Percentiles rank a stretch among this genome's conserved stretches.
These are phyloP conservation scores for Ceryle rudis DNA, from an alignment of 2,797 vertebrate species.

Conservation along the genomic window DNA sequence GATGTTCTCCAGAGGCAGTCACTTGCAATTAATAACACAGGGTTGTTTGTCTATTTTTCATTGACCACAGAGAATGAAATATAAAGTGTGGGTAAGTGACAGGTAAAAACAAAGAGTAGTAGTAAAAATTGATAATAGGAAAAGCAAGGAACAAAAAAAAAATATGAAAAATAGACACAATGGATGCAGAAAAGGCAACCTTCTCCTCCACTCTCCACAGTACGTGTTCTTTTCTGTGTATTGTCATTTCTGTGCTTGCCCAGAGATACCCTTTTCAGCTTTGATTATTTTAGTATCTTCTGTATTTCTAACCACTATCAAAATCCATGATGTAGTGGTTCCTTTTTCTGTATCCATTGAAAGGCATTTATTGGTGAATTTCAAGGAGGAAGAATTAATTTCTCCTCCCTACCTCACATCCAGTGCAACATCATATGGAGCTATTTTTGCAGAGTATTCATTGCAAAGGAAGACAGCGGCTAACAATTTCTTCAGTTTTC, in stretches of 20 bases:
- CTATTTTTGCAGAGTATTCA: neutral
- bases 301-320: neutral
- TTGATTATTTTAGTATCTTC: neutral
- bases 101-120: neutral
- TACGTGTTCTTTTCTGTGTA: fast-evolving
- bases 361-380: neutral
- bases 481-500: neutral
- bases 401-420: neutral
- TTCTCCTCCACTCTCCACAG: neutral
- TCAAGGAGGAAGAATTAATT: neutral
- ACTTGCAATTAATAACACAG: neutral
- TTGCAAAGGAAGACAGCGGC: neutral
- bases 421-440: neutral
- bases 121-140: neutral
- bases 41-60: neutral
- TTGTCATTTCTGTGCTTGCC: neutral
- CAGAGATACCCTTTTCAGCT: neutral
- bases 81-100: neutral
- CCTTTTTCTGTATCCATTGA: neutral
- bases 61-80: neutral
- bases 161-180: neutral
- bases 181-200: neutral
- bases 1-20: neutral
- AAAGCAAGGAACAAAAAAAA: neutral
- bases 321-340: neutral